Evolutionary conservation across 2,888 invertebrate genomes (phyloP), one percentile per base, ranked within the genome.

Genomic region (Lycia hirtaria): DNA sequence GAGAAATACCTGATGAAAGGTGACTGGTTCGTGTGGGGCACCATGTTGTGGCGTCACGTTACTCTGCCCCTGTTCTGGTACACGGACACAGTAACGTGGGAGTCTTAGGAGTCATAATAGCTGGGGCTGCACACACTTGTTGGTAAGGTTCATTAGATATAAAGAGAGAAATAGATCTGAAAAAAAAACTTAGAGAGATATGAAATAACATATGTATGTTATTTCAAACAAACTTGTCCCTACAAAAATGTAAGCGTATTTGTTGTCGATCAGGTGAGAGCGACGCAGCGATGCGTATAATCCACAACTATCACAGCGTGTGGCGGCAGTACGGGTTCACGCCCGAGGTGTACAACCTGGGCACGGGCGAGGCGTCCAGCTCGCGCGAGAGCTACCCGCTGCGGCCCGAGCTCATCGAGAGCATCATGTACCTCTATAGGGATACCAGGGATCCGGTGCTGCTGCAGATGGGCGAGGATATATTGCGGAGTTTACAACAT

Each of bases 251-350:
- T 32, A 9, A 32, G 5, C 14, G 5, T 15, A 0, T 2, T 26
- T 0, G 10, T 41, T 26, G 12, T 12, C 17, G 10, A 4, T 14
- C 4, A 93, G 98, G 99, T 4, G 98, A 99, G 78, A 95, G 97
- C 9, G 96, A 96, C 69, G 95, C 96, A 66, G 99, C 98, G 0
- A 96, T 98, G 95, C 96, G 97, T 70, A 97, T 98, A 3, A 93
- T 99, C 62, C 96, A 97, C 76, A 98, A 98, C 86, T 99, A 99
- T 85, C 98, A 98, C 79, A 96, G 97, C 74, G 97, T 99, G 0
- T 98, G 98, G 97, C 96, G 96, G 58, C 98, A 99, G 81, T 99
- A 98, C 86, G 99, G 99, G 0, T 98, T 99, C 78, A 96, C 98
- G 0, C 99, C 99, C 0, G 99, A 99, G 81, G 98, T 99, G 78